Base-by-base conservation (phyloP, 2,888 invertebrate genomes). In the Apodemia zela region DNA sequence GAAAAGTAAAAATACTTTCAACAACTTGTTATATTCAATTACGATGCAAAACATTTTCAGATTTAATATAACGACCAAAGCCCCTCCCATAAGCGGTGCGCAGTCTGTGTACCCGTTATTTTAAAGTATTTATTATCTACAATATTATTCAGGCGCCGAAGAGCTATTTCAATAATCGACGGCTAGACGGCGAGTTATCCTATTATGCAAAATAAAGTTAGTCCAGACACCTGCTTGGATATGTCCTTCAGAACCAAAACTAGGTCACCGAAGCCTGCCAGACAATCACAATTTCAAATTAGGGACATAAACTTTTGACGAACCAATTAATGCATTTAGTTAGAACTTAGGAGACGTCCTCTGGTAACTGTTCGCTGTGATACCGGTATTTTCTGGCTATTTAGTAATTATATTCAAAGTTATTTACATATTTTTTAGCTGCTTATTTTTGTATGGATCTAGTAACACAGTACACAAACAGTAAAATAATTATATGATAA, bases 271-370 rank as follows among this genome's bases (percentile, higher is more conserved):
- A 75, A 83, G 85, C 82, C 81, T 81, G 77, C 82, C 85, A 87
- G 89, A 89, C 89, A 84, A 89, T 89, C 87, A 88, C 82, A 85
- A 89, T 87, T 89, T 87, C 81, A 89, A 89, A 89, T 90, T 83
- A 87, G 82, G 73, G 75, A 81, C 79, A 62, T 82, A 76, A 69
- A 71, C 68, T 70, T 68, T 71, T 67, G 71, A 64, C 67, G 66
- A 71, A 68, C 71, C 73, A 65, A 70, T 71, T 71, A 71, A 70
- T 70, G 69, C 71, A 73, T 72, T 69, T 68, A 62, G 65, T 68
- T 68, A n/a, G n/a, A n/a, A n/a, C n/a, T n/a, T n/a, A 66, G 66
- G 59, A 66, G 38, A 60, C 47, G 63, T 62, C 62, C 49, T 45
- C 60, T 67, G 68, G 65, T 59, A 70, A 71, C 69, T 66, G 60